phyloP scores from a whole-genome alignment of 2,888 invertebrate species.

The Smittia sp. region DNA sequence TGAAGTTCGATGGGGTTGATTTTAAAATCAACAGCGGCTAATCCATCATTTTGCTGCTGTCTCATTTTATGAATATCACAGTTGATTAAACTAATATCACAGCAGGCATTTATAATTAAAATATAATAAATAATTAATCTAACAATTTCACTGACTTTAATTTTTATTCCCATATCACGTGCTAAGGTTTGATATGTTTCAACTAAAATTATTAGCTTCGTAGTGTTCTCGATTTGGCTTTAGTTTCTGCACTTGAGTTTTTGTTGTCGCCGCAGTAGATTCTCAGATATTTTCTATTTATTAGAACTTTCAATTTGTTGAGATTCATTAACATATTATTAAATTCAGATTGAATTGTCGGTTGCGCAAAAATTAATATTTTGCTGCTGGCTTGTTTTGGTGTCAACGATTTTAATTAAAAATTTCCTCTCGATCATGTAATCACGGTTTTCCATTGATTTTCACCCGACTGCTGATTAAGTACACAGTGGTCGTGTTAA shows the following conservation, averaged over 20 bases:
- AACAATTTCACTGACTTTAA: constrained; percentile 28
- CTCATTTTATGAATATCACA: constrained; percentile 40
- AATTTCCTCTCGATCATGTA: not conserved
- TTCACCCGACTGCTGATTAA: not conserved
- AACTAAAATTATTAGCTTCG: constrained; percentile 2
- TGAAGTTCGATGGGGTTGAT: constrained; percentile 30
- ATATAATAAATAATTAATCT: constrained; percentile 39
- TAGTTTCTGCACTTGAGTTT: constrained; percentile 18
- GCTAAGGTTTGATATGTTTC: not conserved
- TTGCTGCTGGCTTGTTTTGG: not conserved
- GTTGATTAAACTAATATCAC: constrained; percentile 39
- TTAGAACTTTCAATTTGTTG: constrained; percentile 18
- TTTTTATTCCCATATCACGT: constrained; percentile 35
- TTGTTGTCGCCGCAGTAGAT: not conserved
- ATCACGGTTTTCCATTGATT: not conserved
- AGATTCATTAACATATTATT: constrained; percentile 39
- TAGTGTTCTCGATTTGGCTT: not conserved
- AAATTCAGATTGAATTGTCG: not conserved
- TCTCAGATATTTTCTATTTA: constrained; percentile 37
- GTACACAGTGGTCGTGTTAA: not conserved
- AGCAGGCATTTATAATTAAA: constrained; percentile 20
- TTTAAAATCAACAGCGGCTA: not conserved
- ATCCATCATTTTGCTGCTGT: constrained; percentile 10
- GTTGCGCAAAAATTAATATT: not conserved
- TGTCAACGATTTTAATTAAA: constrained; percentile 5